Percentiles rank a stretch among this genome's conserved stretches.
These are phyloP conservation scores for Copsychus sechellarum DNA, from an alignment of 2,113 vertebrate species.

Conservation along the genomic window DNA sequence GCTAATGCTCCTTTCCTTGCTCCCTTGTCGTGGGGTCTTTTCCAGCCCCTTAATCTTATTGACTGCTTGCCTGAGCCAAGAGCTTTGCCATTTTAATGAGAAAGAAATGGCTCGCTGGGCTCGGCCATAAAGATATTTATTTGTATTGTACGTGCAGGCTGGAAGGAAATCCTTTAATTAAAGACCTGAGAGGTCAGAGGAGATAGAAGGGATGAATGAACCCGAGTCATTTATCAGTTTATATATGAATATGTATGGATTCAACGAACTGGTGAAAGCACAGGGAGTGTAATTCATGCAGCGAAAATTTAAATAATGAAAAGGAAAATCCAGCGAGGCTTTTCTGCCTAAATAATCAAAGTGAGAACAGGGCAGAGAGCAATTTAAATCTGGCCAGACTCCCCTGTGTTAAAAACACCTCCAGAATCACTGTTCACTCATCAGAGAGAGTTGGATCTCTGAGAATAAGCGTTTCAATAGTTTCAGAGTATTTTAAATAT, in stretches of 20 bases:
- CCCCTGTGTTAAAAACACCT: background rate
- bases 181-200: background rate
- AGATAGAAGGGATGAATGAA: background rate
- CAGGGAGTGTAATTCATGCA: background rate
- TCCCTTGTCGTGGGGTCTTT: background rate
- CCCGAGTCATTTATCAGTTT: background rate
- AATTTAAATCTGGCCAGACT: background rate
- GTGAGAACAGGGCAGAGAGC: background rate
- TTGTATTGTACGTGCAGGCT: background rate
- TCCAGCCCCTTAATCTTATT: slow-evolving; percentile 16
- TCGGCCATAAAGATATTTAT: background rate
- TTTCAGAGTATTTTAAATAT: background rate
- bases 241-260: background rate
- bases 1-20: background rate
- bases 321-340: background rate
- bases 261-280: background rate
- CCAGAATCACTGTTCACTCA: background rate
- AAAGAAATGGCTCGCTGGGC: background rate
- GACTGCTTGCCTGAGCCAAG: background rate
- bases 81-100: slow-evolving; percentile 49
- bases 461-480: background rate
- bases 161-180: slow-evolving; percentile 42
- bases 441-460: background rate
- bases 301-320: background rate
- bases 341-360: background rate